phyloP scores from a whole-genome alignment of 2,888 invertebrate species.

The Drymonia ruficornis region DNA sequence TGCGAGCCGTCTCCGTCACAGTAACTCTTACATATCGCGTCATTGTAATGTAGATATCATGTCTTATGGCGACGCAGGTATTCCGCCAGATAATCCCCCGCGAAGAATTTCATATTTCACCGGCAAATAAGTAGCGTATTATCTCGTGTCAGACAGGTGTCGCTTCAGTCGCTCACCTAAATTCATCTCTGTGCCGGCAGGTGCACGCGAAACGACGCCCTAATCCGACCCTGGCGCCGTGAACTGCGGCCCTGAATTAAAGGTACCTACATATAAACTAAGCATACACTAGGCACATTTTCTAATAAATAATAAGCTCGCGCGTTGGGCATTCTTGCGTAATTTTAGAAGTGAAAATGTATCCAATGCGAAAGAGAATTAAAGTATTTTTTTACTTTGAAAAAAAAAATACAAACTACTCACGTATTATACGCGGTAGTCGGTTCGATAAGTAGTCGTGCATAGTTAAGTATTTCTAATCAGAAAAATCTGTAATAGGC shows the following conservation, averaged over 20 bases:
- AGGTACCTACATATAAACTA: conserved; percentile 1
- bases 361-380: too few species aligned
- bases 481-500: too few species aligned
- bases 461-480: too few species aligned
- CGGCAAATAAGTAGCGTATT: conserved; percentile 75
- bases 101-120: conserved; percentile 78
- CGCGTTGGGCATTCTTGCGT: too few species aligned
- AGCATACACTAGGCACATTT: too few species aligned
- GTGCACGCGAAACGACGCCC: conserved; percentile 66
- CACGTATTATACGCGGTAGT: too few species aligned
- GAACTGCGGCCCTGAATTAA: conserved; percentile 49
- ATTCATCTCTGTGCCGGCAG: conserved; percentile 75
- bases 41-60: conserved; percentile 39
- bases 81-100: conserved; percentile 61
- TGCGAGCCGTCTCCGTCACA: conserved; percentile 18
- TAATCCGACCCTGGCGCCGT: conserved; percentile 67
- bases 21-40: conserved; percentile 27
- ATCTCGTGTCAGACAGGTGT: conserved; percentile 79
- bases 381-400: too few species aligned
- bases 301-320: too few species aligned
- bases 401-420: too few species aligned
- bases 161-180: conserved; percentile 70
- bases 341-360: too few species aligned
- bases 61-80: conserved; percentile 40
- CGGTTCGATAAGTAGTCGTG: too few species aligned